Conservation (phyloP, 1,140 invertebrate species). For the Geopemphigus sp. region DNA sequence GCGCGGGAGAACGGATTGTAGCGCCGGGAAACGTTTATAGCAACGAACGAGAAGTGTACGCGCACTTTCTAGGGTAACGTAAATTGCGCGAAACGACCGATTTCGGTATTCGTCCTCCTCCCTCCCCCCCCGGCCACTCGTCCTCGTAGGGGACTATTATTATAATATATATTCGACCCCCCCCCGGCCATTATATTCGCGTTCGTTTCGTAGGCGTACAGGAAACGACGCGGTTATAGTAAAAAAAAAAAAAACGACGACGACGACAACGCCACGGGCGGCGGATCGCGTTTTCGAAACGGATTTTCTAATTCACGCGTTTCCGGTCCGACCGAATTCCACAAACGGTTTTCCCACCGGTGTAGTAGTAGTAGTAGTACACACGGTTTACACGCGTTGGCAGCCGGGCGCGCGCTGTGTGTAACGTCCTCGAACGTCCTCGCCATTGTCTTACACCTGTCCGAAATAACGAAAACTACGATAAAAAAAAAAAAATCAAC, state of each 20-base stretch:
- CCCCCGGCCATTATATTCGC: neutral
- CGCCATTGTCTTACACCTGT: slow-evolving; percentile 44
- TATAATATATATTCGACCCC: too few relatives aligned
- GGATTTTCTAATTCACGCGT: slow-evolving; percentile 48
- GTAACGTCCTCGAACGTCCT: slow-evolving; percentile 48
- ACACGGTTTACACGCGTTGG: too few relatives aligned
- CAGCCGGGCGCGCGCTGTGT: neutral
- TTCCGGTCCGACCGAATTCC: slow-evolving; percentile 46
- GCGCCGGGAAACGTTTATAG: too few relatives aligned
- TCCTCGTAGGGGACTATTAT: too few relatives aligned
- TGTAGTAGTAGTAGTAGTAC: neutral
- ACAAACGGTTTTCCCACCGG: slow-evolving; percentile 41
- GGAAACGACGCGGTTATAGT: neutral
- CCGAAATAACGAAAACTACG: slow-evolving; percentile 15
- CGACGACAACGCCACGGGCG: too few relatives aligned
- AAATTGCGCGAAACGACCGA: neutral
- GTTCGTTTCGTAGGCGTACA: slow-evolving; percentile 19
- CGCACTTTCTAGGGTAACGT: neutral
- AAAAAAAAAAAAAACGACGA: neutral
- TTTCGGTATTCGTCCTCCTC: neutral
- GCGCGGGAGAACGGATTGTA: too few relatives aligned
- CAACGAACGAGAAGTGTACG: too few relatives aligned
- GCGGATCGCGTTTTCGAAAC: slow-evolving; percentile 19
- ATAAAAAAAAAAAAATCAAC: neutral
- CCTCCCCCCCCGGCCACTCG: too few relatives aligned